Evolutionary conservation across 1,140 invertebrate species (phyloP), one percentile per base, ranked within the genome.

Genomic region (Hylyphantes graminicola): DNA sequence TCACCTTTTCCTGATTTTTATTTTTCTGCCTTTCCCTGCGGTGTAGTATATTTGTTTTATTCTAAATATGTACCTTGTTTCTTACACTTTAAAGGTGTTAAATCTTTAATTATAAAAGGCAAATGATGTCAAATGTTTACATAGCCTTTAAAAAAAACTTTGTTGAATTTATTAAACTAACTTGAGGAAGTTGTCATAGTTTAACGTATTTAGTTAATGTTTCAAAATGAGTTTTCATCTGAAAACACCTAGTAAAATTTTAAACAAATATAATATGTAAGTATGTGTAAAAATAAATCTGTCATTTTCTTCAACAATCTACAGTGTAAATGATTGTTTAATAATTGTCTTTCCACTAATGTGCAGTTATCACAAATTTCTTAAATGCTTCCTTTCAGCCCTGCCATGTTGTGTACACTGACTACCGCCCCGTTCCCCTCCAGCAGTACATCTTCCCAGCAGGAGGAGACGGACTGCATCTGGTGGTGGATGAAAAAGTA

Each of bases 401-500:
- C 0, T 99, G 98, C 88, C 98, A 99, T 90, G 98, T 99, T 35
- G 96, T 99, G 57, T 99, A 99, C 89, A 99, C 98, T 0, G 98
- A 99, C 89, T 99, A 96, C 89, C 90, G 98, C 72, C 98, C 98
- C 5, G 98, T 96, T 0, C 98, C 98, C 0, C 91, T 99, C 53
- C 97, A 99, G 89, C 98, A 99, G 91, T 99, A 99, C 88, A 95
- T 99, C 86, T 99, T 97, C 90, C 97, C 98, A 12, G 93, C 94
- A 65, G 97, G 97, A 12, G 94, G 96, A 0, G 96, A 97, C 90
- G 97, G 93, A 12, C 96, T 99, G 86, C 97, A 99, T 91, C 92
- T 99, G 86, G 97, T 98, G 72, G 96, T 98, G 0, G 96, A 98
- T 92, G 96, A 98, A 90, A 93, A 94, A 89, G 94, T 94, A 90